Base-by-base conservation (phyloP, 2,888 invertebrate genomes). In the Bellardia pandia region DNA sequence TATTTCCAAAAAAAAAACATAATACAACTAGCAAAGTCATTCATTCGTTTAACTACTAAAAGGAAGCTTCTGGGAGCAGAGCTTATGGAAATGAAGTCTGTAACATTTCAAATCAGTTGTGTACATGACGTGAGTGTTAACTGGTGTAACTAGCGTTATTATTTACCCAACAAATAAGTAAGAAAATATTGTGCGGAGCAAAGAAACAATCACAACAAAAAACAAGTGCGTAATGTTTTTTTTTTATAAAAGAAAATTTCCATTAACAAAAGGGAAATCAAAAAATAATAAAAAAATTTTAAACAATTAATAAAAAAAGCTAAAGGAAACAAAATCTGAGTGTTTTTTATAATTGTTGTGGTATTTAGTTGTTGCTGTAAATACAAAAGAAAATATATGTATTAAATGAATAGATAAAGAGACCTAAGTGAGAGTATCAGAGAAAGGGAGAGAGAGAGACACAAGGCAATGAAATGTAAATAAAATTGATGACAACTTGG, bases 81-180 rank as follows among this genome's bases (percentile, higher is more conserved):
- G 87, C 87, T 87, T 87, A 69, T 53, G 58, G 16, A 78, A 82
- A 78, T 58, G 53, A 76, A 86, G 71, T 77, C 56, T 58, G 53
- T 71, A 78, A 78, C 33, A 78, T 78, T 68, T 58, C 40, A 87
- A 81, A 78, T 85, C 85, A 87, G 87, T 87, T 85, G 85, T 85
- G 78, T 74, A 82, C 75, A 78, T 85, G 62, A 85, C 81, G 85
- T 71, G 87, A 87, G 78, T 78, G 85, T 69, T 81, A 78, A 69
- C 74, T 74, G 87, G 62, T 78, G 45, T 62, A 16, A 58, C 4
- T 9, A 37, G 23, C 13, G 62, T 45, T 75, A 13, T 56, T 71
- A 37, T 13, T 23, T 37, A 45, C 23, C 42, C 16, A 76, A 69
- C 53, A 30, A 30, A 40, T n/a, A 37, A n/a, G n/a, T 5, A n/a